phyloP scores from a whole-genome alignment of 1,140 invertebrate species.

The Solenopsis fugax region DNA sequence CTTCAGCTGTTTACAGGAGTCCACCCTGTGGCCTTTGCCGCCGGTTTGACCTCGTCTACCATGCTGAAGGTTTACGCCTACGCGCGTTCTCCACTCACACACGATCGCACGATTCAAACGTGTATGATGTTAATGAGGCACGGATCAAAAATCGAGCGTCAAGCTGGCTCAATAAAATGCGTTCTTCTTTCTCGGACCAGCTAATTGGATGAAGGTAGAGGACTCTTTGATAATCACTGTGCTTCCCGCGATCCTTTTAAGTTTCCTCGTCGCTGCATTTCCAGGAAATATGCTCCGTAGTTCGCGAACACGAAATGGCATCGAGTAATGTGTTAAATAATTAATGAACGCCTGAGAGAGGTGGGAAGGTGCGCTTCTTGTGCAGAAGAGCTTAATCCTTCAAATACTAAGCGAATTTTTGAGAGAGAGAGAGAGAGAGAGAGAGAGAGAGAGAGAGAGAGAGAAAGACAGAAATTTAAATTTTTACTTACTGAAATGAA shows the following conservation, averaged over 20 bases:
- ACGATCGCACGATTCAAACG: not conserved
- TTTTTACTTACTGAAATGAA: slow-evolving; percentile 47
- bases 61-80: slow-evolving; percentile 74
- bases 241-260: not conserved
- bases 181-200: slow-evolving; percentile 36
- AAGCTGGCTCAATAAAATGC: slow-evolving; percentile 47
- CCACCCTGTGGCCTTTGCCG: slow-evolving; percentile 42
- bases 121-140: slow-evolving; percentile 60
- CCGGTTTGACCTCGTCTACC: slow-evolving; percentile 63
- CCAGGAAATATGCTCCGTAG: slow-evolving; percentile 15
- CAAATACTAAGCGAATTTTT: slow-evolving; percentile 47
- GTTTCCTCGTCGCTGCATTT: slow-evolving; percentile 30
- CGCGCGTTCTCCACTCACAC: slow-evolving; percentile 21
- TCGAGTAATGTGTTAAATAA: slow-evolving; percentile 59
- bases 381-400: slow-evolving; percentile 35
- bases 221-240: slow-evolving; percentile 71
- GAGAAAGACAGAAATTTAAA: not conserved
- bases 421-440: not conserved
- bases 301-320: slow-evolving; percentile 17
- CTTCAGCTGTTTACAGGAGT: slow-evolving; percentile 78
- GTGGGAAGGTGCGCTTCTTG: not conserved
- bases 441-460: no score
- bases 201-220: slow-evolving; percentile 67
- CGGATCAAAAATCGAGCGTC: slow-evolving; percentile 43
- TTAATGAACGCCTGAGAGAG: slow-evolving; percentile 38